Base-by-base conservation (phyloP, 2,797 vertebrate species). In the Hybognathus amarus region DNA sequence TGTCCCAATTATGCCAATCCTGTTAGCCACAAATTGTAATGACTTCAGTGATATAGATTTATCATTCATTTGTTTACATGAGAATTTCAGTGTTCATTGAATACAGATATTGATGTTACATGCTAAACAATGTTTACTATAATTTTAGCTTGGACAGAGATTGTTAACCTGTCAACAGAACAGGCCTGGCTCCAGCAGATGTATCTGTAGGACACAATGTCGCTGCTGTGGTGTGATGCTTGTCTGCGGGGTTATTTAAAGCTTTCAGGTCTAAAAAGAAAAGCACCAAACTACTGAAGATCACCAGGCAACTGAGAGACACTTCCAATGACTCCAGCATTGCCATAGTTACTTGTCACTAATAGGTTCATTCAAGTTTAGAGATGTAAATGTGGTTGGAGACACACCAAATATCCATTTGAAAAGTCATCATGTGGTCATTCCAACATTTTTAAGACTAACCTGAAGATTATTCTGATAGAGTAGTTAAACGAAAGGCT, bases 241-340 rank as follows among this genome's bases (percentile, higher is more conserved):
- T 27, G 64, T 83, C 42, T 76, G 2, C 45, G 6, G 64, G 47
- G 36, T 63, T 67, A 83, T 66, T 77, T 80, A 42, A 70, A 22
- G 45, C 36, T 63, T 64, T 27, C 18, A 20, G 27, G 77, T 56
- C 20, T 52, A 27, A 79, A n/a, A 67, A 20, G 24, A 68, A 75
- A 67, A 18, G 33, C 12, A 20, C 10, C 17, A 73, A 27, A 38
- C 63, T 42, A 40, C 24, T 71, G 30, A 47, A 73, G 27, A 56
- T 83, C 56, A 50, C 83, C 27, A 56, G 73, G 86, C 80, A 82
- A 83, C 83, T 47, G n/a, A 47, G 40, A 71, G 45, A 80, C 68
- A 22, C 80, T 77, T 56, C 50, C 6, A 18, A 38, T 61, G 78
- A 73, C 33, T 82, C 59, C 67, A 47, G 50, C 38, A 75, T 79